Evolutionary conservation across 2,888 invertebrate genomes (phyloP), one percentile per base, ranked within the genome.

Genomic region (Timandra comae): DNA sequence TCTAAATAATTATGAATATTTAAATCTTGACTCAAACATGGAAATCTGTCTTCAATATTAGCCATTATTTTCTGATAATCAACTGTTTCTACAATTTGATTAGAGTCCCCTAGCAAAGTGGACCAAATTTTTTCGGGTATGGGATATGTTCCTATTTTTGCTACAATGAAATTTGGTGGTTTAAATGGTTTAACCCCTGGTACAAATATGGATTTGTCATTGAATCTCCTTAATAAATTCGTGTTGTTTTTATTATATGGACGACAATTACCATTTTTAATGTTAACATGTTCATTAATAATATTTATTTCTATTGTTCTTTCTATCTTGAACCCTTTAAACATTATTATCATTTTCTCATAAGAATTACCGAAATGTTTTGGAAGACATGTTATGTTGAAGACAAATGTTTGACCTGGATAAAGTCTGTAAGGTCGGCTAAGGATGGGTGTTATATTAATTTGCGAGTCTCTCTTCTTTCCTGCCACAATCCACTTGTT

Each of bases 341-440:
- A 92, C 27, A 77, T 59, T 44, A 93, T 86, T 11, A 89, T 66
- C 29, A 91, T 68, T 21, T 88, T 63, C 76, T 93, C 92, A 42
- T 80, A 87, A 7, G 88, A 86, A 26, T 59, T 64, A 2, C 93
- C 93, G 34, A 90, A 73, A 62, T 88, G 89, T 65, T 86, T 89
- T 4, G 89, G 88, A 20, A 55, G 64, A 46, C 90, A 91, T 35
- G 65, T 70, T 31, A 91, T 77, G 21, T 56, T 69, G 30, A 88
- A 84, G 11, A 53, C 57, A 27, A 87, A 52, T 16, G 66, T 67
- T 41, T 82, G 62, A 2, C 63, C 61, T 0, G 88, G 84, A 30
- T 64, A 52, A 27, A 91, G 50, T 32, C 63, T 66, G 20, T 59
- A 52, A 8, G 67, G 61, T 7, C 63, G 63, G 35, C 65, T 60